These are phyloP conservation scores for Xyrichtys novacula DNA, from an alignment of 2,797 vertebrate species.

Conservation along the genomic window DNA sequence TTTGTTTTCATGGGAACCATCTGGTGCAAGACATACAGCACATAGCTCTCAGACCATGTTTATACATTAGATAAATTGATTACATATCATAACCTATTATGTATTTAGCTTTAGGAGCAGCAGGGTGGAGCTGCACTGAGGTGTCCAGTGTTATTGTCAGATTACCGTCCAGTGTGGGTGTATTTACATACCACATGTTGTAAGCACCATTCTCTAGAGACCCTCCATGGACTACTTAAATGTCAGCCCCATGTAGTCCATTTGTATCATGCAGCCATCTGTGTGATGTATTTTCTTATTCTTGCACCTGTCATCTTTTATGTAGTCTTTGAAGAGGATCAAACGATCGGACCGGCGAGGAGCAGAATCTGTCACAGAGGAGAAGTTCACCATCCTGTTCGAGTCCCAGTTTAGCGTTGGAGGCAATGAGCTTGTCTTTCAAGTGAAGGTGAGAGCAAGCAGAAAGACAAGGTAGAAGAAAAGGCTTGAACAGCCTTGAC, in stretches of 20 bases:
- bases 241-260: slow-evolving; percentile 3
- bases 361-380: slow-evolving; percentile 96
- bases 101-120: neutral
- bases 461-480: neutral
- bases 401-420: slow-evolving; percentile 98
- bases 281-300: neutral
- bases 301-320: slow-evolving; percentile 5
- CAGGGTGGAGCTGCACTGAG: neutral
- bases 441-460: slow-evolving; percentile 89
- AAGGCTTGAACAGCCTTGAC: neutral
- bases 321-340: slow-evolving; percentile 95
- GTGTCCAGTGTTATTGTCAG: neutral
- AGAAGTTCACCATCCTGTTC: slow-evolving; percentile 98
- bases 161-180: neutral
- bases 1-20: neutral
- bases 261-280: slow-evolving; percentile 35
- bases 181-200: slow-evolving; percentile 14
- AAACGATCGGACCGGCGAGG: slow-evolving; percentile 96
- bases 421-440: slow-evolving; percentile 97
- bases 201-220: slow-evolving; percentile 18
- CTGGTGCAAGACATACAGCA: neutral
- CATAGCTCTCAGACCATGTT: neutral
- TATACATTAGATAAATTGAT: neutral
- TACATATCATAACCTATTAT: neutral
- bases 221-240: slow-evolving; percentile 37